Evolutionary conservation across 2,888 invertebrate species (phyloP).

Genomic region (Acholoe squamosa): DNA sequence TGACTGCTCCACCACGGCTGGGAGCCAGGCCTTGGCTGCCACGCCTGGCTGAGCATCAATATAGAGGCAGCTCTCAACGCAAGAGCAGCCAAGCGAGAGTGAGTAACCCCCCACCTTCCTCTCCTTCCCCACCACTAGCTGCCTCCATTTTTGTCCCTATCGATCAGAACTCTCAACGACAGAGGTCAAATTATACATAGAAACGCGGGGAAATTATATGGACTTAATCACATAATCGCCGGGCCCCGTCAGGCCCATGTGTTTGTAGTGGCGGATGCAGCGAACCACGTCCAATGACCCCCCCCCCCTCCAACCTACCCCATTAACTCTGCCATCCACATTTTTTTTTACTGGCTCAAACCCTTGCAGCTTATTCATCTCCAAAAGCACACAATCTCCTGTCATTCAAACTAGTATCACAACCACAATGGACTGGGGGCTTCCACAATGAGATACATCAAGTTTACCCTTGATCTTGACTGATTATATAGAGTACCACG

Average conservation of each 20-base stretch:
- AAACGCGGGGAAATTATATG: slow-evolving; percentile 58
- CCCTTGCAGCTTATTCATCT: neutral
- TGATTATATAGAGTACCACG: slow-evolving; percentile 16
- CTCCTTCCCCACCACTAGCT: neutral
- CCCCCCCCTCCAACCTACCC: slow-evolving; percentile 53
- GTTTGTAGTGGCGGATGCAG: slow-evolving; percentile 11
- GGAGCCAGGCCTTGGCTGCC: neutral
- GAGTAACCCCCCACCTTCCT: neutral
- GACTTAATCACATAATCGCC: slow-evolving; percentile 63
- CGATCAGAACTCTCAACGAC: slow-evolving; percentile 55
- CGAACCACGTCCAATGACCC: neutral
- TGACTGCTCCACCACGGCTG: neutral
- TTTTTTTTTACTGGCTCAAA: neutral
- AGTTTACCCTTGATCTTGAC: neutral
- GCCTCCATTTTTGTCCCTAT: slow-evolving; percentile 53
- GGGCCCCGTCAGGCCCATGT: slow-evolving; percentile 30
- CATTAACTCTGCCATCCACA: slow-evolving; percentile 10
- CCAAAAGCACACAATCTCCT: neutral
- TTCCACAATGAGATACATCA: neutral
- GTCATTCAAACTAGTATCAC: slow-evolving; percentile 20
- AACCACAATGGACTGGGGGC: neutral
- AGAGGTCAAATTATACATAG: slow-evolving; percentile 59
- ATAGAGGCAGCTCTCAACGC: slow-evolving; percentile 4
- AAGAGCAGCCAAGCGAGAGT: slow-evolving; percentile 24
- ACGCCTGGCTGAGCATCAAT: neutral